Evolutionary conservation across 35 echinoderm and acorn worm genomes (phyloP), one percentile per base, ranked within the genome.

Genomic region (Holothuria glaberrima): DNA sequence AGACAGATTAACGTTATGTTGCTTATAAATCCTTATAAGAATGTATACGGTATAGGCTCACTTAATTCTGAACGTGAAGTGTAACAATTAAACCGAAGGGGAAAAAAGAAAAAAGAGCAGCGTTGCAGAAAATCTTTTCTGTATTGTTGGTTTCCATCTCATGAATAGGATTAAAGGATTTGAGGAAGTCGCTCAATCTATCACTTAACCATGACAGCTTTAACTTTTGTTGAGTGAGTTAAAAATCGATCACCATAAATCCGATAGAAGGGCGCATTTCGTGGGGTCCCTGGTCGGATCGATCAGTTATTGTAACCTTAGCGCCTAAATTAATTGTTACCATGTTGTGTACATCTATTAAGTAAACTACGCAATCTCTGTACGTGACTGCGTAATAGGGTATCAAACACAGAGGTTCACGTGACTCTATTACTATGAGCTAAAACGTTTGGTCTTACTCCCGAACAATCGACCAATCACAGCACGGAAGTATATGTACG

Each of bases 251-350:
- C 19, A 19, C 32, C 33, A 9, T 32, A 75, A 69, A 12, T 5
- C 44, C 71, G 14, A 75, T 19, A 33, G 32, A 38, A 38, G 12
- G 71, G 34, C 17, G 22, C 44, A 38, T 41, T 44, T n/a, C 10
- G 29, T 21, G 44, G 3, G 24, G 10, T 31, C 24, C 33, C 31
- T 75, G 14, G 71, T 75, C 22, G 13, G 31, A 75, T 75, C 24
- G 71, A 75, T 75, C 71, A 31, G 20, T 38, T 3, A 75, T 75
- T 75, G 71, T 75, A 21, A 75, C 22, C 22, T 34, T 41, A 75
- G 71, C 71, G 33, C 33, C 44, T 38, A 31, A n/a, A 34, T 75
- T 75, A 75, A 75, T 75, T 75, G 71, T 75, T 19, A 45, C 71
- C 28, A 41, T n/a, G 9, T 54, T 17, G 50, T 5, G 5, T 12